Evolutionary conservation across 2,113 vertebrate genomes (phyloP), one percentile per base, ranked within the genome.

Genomic region (Serilophus lunatus): DNA sequence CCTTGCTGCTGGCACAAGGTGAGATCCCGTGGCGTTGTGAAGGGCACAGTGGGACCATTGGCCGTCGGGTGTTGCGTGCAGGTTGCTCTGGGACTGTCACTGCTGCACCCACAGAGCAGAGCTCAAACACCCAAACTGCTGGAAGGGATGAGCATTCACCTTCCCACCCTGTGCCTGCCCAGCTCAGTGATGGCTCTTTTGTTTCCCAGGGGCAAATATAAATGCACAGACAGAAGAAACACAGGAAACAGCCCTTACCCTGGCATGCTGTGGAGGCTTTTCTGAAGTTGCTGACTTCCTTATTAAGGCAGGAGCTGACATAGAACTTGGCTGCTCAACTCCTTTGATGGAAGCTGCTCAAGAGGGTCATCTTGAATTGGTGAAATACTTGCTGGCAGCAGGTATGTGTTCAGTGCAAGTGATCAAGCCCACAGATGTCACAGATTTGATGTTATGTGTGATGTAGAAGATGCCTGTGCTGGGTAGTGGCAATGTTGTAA

Each of bases 161-260:
- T 75, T 53, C 25, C 51, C 31, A 28, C 35, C 18, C 2, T 0
- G 5, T 38, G 17, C 50, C 35, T 82, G 69, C 36, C 42, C 57
- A 45, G 49, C 45, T 38, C 56, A 84, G 8, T 81, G 71, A 91
- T 25, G 53, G 25, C 18, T 83, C 0, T 24, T 95, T 83, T 85
- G 61, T 92, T 96, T 85, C 90, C 22, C 91, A 99, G 99, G 99
- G 97, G 99, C 99, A 88, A 99, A 99, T 96, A 99, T 99, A 96
- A 99, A 99, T 80, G 99, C 99, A 40, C 99, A 99, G 97, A 99
- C 99, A 44, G 99, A 99, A 96, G 99, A 99, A 97, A 99, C 99
- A 0, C 99, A 99, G 96, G 99, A 99, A 95, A 99, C 99, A 1
- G 99, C 99, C 59, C 98, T 99, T 86, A 99, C 99, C 24, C 97